Base-by-base conservation (phyloP, 2,888 invertebrate genomes). In the Cremastinae sp. region DNA sequence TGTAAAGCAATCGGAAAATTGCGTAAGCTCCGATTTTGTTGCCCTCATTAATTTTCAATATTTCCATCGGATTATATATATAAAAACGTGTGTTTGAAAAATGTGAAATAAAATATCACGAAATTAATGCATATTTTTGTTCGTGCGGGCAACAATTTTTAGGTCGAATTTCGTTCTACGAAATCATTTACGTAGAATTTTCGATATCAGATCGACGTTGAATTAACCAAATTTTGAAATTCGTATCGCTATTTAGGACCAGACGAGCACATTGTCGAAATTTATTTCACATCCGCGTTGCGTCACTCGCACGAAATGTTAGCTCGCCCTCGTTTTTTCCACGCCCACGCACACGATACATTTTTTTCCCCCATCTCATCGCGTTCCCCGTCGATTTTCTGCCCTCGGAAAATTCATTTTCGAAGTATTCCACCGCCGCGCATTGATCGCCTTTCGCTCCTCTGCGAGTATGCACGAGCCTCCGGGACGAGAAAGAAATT, bases 221-320 rank as follows among this genome's bases (percentile, higher is more conserved):
- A n/a, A n/a, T 0, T n/a, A 43, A 43, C 43, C 12, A n/a, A 43
- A 43, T 12, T 43, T 43, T 3, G 28, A 9, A 7, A 43, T 43
- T 43, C 10, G 4, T 2, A 43, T 14, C 43, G 4, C 43, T 9
- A 43, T 10, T 43, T 43, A 20, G 10, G 9, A 18, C 18, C 9
- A 20, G 28, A 12, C 9, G 12, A 34, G 34, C 28, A n/a, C 0
- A 8, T 34, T 12, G n/a, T 53, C 9, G 16, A 28, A 34, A 53
- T 28, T 10, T 53, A 8, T 28, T 53, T 34, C 28, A 53, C 3
- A n/a, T 12, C n/a, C 53, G 34, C 16, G 8, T 59, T 59, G 59
- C 45, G 59, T 59, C 59, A 59, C 45, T n/a, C 43, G 5, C 22
- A 43, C 59, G 45, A 43, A 45, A 59, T 59, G 45, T 59, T 59